Evolutionary conservation across 2,888 invertebrate genomes (phyloP), one percentile per base, ranked within the genome.

Genomic region (Agrochola lota): DNA sequence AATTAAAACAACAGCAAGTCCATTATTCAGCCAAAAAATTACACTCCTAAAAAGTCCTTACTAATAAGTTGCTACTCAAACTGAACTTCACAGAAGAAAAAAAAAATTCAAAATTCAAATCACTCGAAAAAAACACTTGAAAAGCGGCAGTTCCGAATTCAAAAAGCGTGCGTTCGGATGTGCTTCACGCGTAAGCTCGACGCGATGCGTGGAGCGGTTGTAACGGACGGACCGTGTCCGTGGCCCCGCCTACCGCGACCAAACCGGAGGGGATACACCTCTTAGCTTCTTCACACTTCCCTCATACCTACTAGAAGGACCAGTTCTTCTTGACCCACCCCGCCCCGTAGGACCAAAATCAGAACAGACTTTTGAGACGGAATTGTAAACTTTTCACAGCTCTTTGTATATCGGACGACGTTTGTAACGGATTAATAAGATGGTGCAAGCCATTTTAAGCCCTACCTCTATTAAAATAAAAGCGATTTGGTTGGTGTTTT

Each of bases 221-320:
- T 95, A 94, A 94, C 95, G 93, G 94, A 91, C 88, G 78, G 92
- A 92, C 90, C 91, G 92, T 91, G 90, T 90, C 91, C 89, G 77
- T 80, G 71, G 91, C 95, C 92, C 95, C 95, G 95, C 95, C 95
- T 92, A 93, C 94, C 90, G 91, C 92, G 91, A 90, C 93, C 94
- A 92, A 89, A 93, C 94, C 94, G 94, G 93, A 90, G 93, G 93
- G 93, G 95, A 94, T 94, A 95, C 95, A 95, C 95, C 95, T 95
- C 95, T 95, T 95, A 95, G 94, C 95, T 93, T 95, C 95, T 95
- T 95, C 95, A 95, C 95, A 95, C 95, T 95, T 95, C 93, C 94
- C 93, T 93, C 91, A 92, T 95, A 94, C 95, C 95, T 95, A 95
- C 94, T 95, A 95, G 95, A 92, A 87, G 86, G 91, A 89, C 96